A percentile compares a stretch with the other conserved stretches of the same genome.
phyloP scores from a whole-genome alignment of 1,140 invertebrate species.

The Triops longicaudatus region DNA sequence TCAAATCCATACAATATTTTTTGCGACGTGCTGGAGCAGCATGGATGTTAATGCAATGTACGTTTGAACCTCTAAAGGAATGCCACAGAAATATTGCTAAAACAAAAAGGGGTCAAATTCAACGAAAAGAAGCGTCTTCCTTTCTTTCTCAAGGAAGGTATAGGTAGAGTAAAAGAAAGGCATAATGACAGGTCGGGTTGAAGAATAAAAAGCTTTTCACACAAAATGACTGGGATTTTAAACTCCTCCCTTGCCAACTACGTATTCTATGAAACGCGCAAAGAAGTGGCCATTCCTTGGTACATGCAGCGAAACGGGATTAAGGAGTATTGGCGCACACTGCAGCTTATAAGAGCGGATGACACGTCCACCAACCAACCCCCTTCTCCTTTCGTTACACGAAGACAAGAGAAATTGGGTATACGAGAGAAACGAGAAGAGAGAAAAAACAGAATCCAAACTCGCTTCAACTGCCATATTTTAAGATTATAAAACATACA shows the following conservation, averaged over 20 bases:
- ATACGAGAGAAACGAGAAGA: background rate
- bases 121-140: background rate
- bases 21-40: background rate
- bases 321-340: background rate
- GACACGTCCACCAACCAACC: constrained; percentile 1
- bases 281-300: background rate
- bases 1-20: background rate
- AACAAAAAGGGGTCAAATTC: background rate
- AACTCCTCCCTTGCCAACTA: background rate
- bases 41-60: constrained; percentile 8
- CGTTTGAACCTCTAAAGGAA: background rate
- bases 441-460: background rate
- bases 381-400: constrained; percentile 1
- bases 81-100: background rate
- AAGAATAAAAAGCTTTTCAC: background rate
- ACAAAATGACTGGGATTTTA: background rate
- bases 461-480: background rate
- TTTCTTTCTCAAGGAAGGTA: background rate
- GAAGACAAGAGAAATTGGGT: background rate
- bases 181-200: background rate
- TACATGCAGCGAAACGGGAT: background rate
- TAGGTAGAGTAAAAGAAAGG: background rate
- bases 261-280: background rate
- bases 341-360: constrained; percentile 6
- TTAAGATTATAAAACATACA: background rate